phyloP scores from a whole-genome alignment of 1,140 invertebrate genomes.

The Drosophila varians region DNA sequence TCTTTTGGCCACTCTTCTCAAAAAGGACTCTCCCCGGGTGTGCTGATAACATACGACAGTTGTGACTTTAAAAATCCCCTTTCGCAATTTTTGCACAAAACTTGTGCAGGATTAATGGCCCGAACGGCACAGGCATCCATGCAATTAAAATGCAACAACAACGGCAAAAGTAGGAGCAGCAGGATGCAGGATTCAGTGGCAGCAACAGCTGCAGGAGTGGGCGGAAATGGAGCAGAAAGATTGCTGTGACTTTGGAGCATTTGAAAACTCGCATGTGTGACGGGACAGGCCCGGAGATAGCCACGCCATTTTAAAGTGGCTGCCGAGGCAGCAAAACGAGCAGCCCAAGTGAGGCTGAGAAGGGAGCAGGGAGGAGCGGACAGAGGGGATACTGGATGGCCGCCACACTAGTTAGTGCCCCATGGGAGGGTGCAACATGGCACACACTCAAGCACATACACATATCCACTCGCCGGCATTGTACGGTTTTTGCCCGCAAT shows the following conservation, averaged over 20 bases:
- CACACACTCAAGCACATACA: slow-evolving; percentile 3
- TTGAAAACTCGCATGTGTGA: slow-evolving; percentile 77
- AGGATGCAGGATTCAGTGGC: slow-evolving; percentile 5
- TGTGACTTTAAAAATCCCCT: slow-evolving; percentile 80
- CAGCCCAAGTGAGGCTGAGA: slow-evolving; percentile 3
- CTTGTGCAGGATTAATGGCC: slow-evolving; percentile 78
- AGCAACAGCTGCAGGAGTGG: slow-evolving; percentile 43
- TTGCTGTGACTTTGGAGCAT: slow-evolving; percentile 74
- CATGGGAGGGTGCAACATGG: slow-evolving; percentile 19
- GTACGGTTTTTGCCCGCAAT: slow-evolving; percentile 61
- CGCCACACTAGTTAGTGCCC: slow-evolving; percentile 42
- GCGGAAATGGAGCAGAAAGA: slow-evolving; percentile 80
- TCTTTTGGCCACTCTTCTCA: slow-evolving; percentile 3
- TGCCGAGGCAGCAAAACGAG: slow-evolving; percentile 43
- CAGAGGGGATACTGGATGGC: neutral
- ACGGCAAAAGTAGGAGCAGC: slow-evolving; percentile 2
- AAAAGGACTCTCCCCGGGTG: slow-evolving; percentile 29
- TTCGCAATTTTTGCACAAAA: slow-evolving; percentile 74
- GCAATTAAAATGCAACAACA: slow-evolving; percentile 80
- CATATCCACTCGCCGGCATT: slow-evolving; percentile 5
- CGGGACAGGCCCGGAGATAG: slow-evolving; percentile 62
- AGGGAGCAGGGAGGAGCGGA: neutral
- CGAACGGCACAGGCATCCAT: slow-evolving; percentile 69
- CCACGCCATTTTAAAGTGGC: slow-evolving; percentile 68
- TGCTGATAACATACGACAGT: slow-evolving; percentile 79